Conservation (phyloP, 2,888 invertebrate genomes). For the Slavum lentiscoides region DNA sequence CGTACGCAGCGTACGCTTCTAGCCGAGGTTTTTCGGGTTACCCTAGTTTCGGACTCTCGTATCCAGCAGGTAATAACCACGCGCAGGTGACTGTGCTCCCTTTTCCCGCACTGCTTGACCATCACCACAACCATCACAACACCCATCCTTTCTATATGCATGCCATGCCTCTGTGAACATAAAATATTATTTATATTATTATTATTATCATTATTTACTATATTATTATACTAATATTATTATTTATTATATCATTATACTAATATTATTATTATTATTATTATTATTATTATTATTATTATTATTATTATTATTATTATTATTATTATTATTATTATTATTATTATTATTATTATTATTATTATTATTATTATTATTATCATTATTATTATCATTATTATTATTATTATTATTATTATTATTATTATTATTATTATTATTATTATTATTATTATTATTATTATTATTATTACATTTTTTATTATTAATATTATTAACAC, state of each 20-base stretch:
- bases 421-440: conserved; percentile 33
- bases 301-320: conserved; percentile 26
- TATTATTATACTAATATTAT: background rate
- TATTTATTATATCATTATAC: background rate
- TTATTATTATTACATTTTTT: conserved; percentile 31
- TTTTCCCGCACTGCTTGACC: conserved; percentile 63
- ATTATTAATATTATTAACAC: conserved; percentile 36
- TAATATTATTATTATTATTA: conserved; percentile 13
- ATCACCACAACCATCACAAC: conserved; percentile 60
- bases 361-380: conserved; percentile 25
- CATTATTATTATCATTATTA: conserved; percentile 5
- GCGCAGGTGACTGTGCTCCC: conserved; percentile 72
- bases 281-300: conserved; percentile 24
- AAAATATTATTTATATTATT: conserved; percentile 24
- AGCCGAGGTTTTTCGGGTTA: conserved; percentile 96
- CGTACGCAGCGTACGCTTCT: conserved; percentile 94
- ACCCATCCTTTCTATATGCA: conserved; percentile 62
- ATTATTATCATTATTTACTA: conserved; percentile 34
- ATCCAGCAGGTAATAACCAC: conserved; percentile 88
- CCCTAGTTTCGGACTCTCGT: conserved; percentile 96
- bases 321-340: conserved; percentile 33
- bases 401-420: conserved; percentile 20
- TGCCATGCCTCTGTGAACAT: conserved; percentile 62
- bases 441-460: conserved; percentile 27
- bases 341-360: conserved; percentile 35